These are phyloP conservation scores for Sminthurides aquaticus DNA, from an alignment of 2,888 invertebrate species.

Conservation along the genomic window DNA sequence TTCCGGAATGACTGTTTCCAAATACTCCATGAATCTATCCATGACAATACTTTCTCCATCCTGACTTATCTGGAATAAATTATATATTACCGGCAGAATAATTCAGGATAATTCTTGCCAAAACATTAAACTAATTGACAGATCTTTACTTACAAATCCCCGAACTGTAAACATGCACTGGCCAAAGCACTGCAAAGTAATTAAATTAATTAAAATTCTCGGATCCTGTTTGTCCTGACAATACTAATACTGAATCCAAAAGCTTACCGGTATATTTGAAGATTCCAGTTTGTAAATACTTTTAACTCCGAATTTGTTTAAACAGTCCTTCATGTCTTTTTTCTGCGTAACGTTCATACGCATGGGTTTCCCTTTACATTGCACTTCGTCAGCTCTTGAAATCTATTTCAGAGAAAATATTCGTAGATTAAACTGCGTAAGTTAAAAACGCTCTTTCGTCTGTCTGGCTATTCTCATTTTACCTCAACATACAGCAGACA, in stretches of 20 bases:
- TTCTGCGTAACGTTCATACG: conserved; percentile 4
- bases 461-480: too few relatives aligned
- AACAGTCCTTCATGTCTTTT: neutral
- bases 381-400: conserved; percentile 1
- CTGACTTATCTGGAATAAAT: too few relatives aligned
- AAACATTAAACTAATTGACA: too few relatives aligned
- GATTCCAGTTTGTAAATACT: conserved; percentile 9
- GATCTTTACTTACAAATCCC: neutral
- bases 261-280: conserved; percentile 3
- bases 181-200: neutral
- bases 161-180: neutral
- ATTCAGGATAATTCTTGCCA: too few relatives aligned
- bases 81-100: too few relatives aligned
- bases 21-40: neutral
- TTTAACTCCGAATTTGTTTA: neutral
- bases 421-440: too few relatives aligned
- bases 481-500: too few relatives aligned
- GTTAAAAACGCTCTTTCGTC: too few relatives aligned
- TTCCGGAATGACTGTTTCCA: neutral
- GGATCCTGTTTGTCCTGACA: too few relatives aligned
- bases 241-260: neutral
- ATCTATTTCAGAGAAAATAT: neutral
- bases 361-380: conserved; percentile 1
- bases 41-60: neutral
- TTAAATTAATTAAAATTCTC: too few relatives aligned